These are phyloP conservation scores for Drosophila subpulchrella DNA, from an alignment of 1,140 invertebrate species.

Conservation along the genomic window DNA sequence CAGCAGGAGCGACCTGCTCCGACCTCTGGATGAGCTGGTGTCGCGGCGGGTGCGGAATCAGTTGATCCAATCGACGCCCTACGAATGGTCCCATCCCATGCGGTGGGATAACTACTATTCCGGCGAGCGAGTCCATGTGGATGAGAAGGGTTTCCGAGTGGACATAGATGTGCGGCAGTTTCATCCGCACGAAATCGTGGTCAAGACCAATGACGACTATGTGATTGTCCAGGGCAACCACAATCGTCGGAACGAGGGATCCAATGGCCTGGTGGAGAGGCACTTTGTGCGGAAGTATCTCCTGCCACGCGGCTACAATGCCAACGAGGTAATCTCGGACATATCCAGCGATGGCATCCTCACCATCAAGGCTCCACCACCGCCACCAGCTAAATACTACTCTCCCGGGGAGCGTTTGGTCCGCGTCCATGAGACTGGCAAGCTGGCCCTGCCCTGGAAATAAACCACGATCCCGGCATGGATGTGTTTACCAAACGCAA, in stretches of 20 bases:
- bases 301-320: conserved; percentile 86
- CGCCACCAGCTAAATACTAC: conserved; percentile 79
- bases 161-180: conserved; percentile 94
- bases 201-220: conserved; percentile 92
- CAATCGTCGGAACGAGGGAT: conserved; percentile 91
- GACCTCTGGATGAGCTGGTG: conserved; percentile 76
- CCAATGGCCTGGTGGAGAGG: conserved; percentile 89
- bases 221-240: conserved; percentile 93
- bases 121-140: conserved; percentile 85
- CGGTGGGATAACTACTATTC: conserved; percentile 85
- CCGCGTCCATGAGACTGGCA: conserved; percentile 75
- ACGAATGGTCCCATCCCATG: conserved; percentile 77
- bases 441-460: conserved; percentile 77
- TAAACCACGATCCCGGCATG: conserved; percentile 11
- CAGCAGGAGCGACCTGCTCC: conserved; percentile 46
- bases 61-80: conserved; percentile 68
- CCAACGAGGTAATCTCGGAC: conserved; percentile 89
- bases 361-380: conserved; percentile 88
- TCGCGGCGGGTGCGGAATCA: conserved; percentile 75
- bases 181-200: conserved; percentile 93
- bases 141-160: conserved; percentile 92
- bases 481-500: conserved; percentile 3
- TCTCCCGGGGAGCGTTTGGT: conserved; percentile 65
- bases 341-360: conserved; percentile 91
- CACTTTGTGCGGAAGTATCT: conserved; percentile 90